phyloP scores from a whole-genome alignment of 2,797 vertebrate genomes.

The Adrianichthys oophorus region DNA sequence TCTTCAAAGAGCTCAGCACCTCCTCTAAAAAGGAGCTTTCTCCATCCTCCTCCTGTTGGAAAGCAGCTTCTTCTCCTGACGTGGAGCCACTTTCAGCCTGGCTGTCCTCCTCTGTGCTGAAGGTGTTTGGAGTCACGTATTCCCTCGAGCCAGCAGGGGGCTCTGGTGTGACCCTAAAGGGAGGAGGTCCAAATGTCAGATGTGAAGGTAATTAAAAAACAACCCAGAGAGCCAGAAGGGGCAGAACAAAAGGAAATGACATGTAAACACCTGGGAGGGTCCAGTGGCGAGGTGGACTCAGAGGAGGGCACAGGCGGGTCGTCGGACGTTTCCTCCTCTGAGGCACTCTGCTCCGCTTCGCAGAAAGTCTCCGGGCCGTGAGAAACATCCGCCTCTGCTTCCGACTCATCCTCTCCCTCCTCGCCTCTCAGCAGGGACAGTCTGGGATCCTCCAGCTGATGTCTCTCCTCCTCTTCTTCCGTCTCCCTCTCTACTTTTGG shows the following conservation, averaged over 20 bases:
- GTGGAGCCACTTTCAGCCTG: slow-evolving; percentile 7
- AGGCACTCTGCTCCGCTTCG: slow-evolving; percentile 28
- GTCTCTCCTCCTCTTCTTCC: slow-evolving; percentile 9
- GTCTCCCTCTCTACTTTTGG: slow-evolving; percentile 30
- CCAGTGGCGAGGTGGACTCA: slow-evolving; percentile 43
- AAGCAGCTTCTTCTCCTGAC: slow-evolving; percentile 25
- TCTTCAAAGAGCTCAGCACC: slow-evolving; percentile 77
- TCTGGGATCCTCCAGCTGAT: slow-evolving; percentile 33
- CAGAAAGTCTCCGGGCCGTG: slow-evolving; percentile 35
- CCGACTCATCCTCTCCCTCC: slow-evolving; percentile 33
- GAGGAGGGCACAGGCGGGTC: slow-evolving; percentile 19
- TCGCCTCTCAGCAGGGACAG: slow-evolving; percentile 23
- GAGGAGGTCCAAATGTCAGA: slow-evolving; percentile 19
- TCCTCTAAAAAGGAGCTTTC: slow-evolving; percentile 76
- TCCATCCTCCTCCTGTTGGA: slow-evolving; percentile 36
- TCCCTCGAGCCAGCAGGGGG: slow-evolving; percentile 43
- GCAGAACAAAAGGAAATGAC: slow-evolving; percentile 12
- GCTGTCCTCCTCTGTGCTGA: slow-evolving; percentile 14
- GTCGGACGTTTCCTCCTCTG: slow-evolving; percentile 42
- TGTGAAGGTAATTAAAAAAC: not conserved
- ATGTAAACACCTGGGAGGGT: slow-evolving; percentile 56
- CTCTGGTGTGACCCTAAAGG: slow-evolving; percentile 48
- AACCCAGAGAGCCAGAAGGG: not conserved
- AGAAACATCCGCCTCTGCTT: slow-evolving; percentile 47
- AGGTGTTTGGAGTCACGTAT: slow-evolving; percentile 1